These are phyloP conservation scores for Bradynema listronoti DNA, from an alignment of 1,140 invertebrate species.

Conservation along the genomic window DNA sequence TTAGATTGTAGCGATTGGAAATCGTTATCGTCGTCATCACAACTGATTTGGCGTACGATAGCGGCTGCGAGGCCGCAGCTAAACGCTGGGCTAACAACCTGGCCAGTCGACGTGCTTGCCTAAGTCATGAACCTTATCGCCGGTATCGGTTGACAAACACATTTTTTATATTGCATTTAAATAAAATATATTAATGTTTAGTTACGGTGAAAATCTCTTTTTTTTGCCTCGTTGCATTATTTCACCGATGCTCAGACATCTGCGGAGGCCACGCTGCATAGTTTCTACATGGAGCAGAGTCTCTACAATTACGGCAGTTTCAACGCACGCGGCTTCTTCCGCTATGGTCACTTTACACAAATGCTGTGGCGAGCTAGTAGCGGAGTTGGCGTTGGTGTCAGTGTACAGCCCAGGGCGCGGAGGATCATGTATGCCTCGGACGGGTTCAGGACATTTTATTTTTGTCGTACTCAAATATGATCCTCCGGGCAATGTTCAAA, in stretches of 20 bases:
- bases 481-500: conserved; percentile 15
- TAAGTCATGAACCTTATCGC: conserved; percentile 12
- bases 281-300: conserved; percentile 23
- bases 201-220: conserved; percentile 24
- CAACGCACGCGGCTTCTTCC: conserved; percentile 3
- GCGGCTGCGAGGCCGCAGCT: conserved; percentile 15
- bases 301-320: neutral
- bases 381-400: conserved; percentile 11
- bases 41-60: conserved; percentile 4
- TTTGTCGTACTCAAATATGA: conserved; percentile 22
- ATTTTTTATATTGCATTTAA: conserved; percentile 14
- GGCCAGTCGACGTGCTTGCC: conserved; percentile 3
- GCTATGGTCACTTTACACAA: conserved; percentile 24
- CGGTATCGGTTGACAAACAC: conserved; percentile 2
- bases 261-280: conserved; percentile 20
- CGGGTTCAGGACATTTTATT: conserved; percentile 1
- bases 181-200: conserved; percentile 9
- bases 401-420: conserved; percentile 1
- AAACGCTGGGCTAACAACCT: conserved; percentile 21
- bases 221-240: conserved; percentile 18
- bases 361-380: conserved; percentile 17
- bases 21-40: conserved; percentile 23
- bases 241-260: conserved; percentile 22
- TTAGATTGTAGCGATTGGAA: conserved; percentile 18
- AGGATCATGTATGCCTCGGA: conserved; percentile 1